These are phyloP conservation scores for Leptosomus discolor DNA, from an alignment of 2,113 vertebrate genomes.

Conservation along the genomic window DNA sequence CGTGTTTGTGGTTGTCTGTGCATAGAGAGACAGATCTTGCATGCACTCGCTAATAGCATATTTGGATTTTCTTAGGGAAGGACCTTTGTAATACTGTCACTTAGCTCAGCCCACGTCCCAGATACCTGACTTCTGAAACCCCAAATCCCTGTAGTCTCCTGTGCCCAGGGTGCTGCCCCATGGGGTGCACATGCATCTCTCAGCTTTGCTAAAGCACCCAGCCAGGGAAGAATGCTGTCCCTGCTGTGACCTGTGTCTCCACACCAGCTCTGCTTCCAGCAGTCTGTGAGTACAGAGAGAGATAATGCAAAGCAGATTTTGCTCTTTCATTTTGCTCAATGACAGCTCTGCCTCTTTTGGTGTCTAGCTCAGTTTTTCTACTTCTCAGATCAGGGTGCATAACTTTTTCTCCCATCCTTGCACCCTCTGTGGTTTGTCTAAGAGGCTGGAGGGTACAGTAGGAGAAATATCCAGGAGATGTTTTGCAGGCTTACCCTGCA, in stretches of 20 bases:
- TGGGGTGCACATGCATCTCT: background rate
- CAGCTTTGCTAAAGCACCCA: background rate
- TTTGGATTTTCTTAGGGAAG: background rate
- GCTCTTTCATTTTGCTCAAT: background rate
- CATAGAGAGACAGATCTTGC: background rate
- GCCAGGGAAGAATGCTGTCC: background rate
- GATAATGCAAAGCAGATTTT: conserved; percentile 6
- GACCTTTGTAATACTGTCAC: background rate
- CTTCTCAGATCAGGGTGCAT: background rate
- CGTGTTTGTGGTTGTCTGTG: background rate
- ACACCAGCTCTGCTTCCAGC: background rate
- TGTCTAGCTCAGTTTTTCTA: background rate
- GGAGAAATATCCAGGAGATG: background rate
- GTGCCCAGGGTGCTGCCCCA: background rate
- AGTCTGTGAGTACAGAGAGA: background rate
- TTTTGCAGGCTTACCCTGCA: background rate
- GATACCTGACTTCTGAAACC: background rate
- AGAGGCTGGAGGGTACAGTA: background rate
- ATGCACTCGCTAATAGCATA: background rate
- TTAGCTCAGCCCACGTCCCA: background rate
- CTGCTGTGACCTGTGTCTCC: background rate
- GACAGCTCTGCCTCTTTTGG: background rate
- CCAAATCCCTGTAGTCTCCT: background rate
- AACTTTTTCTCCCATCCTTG: background rate
- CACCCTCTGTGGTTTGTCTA: background rate